Base-by-base conservation (phyloP, 2,113 vertebrate genomes). In the Erpornis zantholeuca region DNA sequence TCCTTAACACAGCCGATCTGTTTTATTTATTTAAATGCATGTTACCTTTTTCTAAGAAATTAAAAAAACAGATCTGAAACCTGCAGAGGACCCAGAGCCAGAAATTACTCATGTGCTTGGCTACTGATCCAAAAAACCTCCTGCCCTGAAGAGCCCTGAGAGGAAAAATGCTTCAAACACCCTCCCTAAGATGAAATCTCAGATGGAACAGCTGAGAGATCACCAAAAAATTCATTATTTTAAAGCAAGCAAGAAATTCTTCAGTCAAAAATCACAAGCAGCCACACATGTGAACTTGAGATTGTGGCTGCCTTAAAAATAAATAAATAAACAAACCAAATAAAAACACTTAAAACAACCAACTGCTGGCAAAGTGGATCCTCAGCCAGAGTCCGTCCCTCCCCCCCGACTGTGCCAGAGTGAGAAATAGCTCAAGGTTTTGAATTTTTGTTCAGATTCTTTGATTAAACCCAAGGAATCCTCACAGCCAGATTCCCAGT, bases 401-500 rank as follows among this genome's bases (percentile, higher is more conserved):
- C n/a, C 49, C 61, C n/a, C 18, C 66, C 10, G 35, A 12, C 71
- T 7, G 18, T 13, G 49, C 22, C 3, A 5, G 6, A 1, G 10
- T 13, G 29, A 83, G n/a, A 90, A 82, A 57, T 4, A 38, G 23
- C 25, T 45, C 1, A 25, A 12, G 11, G 4, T 64, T 44, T 16
- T 19, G 63, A 42, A 3, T 10, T 65, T 49, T 40, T 31, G 33
- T 28, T 49, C 72, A 9, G 28, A 15, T 27, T 27, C 40, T 70
- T 40, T 11, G 40, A 17, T 18, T 5, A 12, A 38, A 42, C 11
- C 18, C 12, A 24, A 24, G 25, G 3, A 70, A 33, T 22, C 27
- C 36, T 61, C 44, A 3, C 3, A 3, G 6, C 5, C 53, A n/a
- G 38, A 23, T 28, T 59, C 4, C 6, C 28, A 23, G 0, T 0